These are phyloP conservation scores for Cryptotis parvus DNA, from an alignment of 2,113 vertebrate genomes.

Conservation along the genomic window DNA sequence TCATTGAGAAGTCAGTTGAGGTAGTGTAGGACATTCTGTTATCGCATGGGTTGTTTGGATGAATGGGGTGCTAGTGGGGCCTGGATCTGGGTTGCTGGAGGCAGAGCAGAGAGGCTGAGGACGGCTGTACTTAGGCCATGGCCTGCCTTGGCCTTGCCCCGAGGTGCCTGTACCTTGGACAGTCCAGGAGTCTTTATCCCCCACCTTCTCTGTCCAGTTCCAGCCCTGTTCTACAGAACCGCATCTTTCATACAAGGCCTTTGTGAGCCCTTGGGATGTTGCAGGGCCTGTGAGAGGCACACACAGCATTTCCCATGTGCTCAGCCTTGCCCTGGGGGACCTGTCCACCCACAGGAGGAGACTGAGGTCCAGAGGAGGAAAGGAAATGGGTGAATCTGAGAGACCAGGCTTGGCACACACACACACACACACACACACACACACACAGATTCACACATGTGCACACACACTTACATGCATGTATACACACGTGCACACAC, in stretches of 20 bases:
- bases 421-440: no score
- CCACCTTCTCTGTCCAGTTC: neutral
- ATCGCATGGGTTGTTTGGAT: neutral
- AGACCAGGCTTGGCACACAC: no score
- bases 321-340: neutral
- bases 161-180: neutral
- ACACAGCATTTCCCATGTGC: no score
- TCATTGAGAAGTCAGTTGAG: neutral
- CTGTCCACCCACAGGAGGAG: no score
- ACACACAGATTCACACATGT: no score
- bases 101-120: neutral
- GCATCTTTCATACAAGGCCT: neutral
- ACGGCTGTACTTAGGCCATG: rapidly evolving
- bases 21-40: neutral
- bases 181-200: neutral
- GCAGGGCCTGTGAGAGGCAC: neutral
- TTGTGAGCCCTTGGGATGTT: neutral
- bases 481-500: no score
- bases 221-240: neutral
- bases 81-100: neutral
- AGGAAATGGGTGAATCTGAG: no score
- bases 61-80: neutral
- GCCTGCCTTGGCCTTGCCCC: neutral
- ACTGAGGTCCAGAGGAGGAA: no score
- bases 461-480: no score